Evolutionary conservation across 2,888 invertebrate genomes (phyloP).

Genomic region (Polyploca ridens): DNA sequence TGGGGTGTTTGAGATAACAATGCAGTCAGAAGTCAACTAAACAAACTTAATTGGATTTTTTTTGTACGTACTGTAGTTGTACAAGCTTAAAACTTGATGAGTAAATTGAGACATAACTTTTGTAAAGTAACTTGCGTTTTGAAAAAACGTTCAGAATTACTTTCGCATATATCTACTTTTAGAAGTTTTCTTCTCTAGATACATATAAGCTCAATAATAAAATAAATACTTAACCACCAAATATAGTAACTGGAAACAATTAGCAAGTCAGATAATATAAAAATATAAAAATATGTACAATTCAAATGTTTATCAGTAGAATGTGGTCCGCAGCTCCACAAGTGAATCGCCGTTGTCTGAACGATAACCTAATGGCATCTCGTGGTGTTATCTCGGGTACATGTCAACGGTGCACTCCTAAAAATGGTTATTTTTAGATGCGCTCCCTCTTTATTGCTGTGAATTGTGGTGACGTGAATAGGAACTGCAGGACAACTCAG

Average conservation of each 20-base stretch:
- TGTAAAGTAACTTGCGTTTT: no score
- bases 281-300: background rate
- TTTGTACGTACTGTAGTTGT: no score
- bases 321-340: slow-evolving; percentile 20
- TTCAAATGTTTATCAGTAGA: slow-evolving; percentile 24
- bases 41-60: background rate
- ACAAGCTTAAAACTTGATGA: no score
- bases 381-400: slow-evolving; percentile 28
- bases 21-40: slow-evolving; percentile 45
- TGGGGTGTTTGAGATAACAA: slow-evolving; percentile 51
- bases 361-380: slow-evolving; percentile 31
- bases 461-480: no score
- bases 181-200: no score
- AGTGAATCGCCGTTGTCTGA: slow-evolving; percentile 30
- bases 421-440: slow-evolving; percentile 35
- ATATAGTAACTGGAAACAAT: slow-evolving; percentile 49
- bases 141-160: no score
- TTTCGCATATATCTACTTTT: no score
- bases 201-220: no score
- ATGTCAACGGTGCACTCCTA: slow-evolving; percentile 24
- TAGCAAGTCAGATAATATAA: background rate
- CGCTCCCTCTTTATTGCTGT: slow-evolving; percentile 17
- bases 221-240: slow-evolving; percentile 39
- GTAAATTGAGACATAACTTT: no score
- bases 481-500: no score